Evolutionary conservation across 2,113 vertebrate genomes (phyloP).

Genomic region (Mola mola): DNA sequence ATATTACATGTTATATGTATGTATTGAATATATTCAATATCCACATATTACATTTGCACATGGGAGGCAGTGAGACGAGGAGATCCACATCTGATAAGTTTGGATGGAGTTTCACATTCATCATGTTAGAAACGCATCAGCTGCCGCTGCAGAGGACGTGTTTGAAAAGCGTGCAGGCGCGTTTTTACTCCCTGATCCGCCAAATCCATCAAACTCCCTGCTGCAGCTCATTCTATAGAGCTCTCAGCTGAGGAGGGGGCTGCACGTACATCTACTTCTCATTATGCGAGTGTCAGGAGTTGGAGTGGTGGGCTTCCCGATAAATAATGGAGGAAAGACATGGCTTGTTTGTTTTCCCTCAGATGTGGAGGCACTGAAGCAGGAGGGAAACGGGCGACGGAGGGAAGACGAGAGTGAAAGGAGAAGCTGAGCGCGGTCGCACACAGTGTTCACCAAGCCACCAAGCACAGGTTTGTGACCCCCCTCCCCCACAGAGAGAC

Average conservation of each 20-base stretch:
- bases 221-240: constrained; percentile 63
- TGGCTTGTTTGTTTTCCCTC: constrained; percentile 72
- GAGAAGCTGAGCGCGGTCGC: constrained; percentile 53
- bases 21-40: too few species aligned
- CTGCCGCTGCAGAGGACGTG: too few species aligned
- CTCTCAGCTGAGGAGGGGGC: constrained; percentile 56
- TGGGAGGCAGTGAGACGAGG: too few species aligned
- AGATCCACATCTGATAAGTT: too few species aligned
- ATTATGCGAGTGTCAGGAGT: constrained; percentile 68
- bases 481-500: constrained; percentile 43
- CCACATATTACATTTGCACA: too few species aligned
- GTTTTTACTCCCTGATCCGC: too few species aligned
- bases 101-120: too few species aligned
- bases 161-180: too few species aligned
- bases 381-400: constrained; percentile 43
- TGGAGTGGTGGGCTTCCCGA: constrained; percentile 61
- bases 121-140: too few species aligned
- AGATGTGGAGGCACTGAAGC: constrained; percentile 62
- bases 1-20: too few species aligned
- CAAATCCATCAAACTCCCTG: constrained; percentile 46
- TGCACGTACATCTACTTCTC: constrained; percentile 66
- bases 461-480: constrained; percentile 60
- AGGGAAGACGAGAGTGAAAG: constrained; percentile 27
- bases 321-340: constrained; percentile 68
- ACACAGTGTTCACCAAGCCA: constrained; percentile 60